These are phyloP conservation scores for Erebia aethiops DNA, from an alignment of 2,888 invertebrate species.

Conservation along the genomic window DNA sequence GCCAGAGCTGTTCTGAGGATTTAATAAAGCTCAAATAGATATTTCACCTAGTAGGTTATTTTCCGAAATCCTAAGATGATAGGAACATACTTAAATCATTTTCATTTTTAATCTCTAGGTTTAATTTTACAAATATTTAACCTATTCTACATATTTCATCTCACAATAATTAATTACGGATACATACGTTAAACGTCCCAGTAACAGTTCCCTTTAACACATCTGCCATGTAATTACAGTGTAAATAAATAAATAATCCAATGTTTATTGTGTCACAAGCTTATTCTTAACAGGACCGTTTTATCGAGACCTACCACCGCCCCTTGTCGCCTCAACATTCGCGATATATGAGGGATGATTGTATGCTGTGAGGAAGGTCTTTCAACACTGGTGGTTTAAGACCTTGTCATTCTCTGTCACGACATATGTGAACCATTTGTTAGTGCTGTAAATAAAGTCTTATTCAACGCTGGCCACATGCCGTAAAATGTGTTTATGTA, in stretches of 20 bases:
- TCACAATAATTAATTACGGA: constrained; percentile 1
- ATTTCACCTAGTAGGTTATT: too few species aligned
- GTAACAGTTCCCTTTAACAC: constrained; percentile 50
- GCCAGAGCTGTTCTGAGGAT: neutral
- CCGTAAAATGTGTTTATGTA: constrained; percentile 39
- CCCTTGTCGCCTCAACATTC: neutral
- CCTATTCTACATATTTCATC: neutral
- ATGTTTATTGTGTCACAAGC: constrained; percentile 75
- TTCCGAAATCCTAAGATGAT: too few species aligned
- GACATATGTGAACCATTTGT: constrained; percentile 78
- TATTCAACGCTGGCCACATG: constrained; percentile 65
- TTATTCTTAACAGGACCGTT: constrained; percentile 53
- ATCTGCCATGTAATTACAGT: constrained; percentile 71
- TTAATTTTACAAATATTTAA: neutral
- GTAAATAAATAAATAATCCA: constrained; percentile 72
- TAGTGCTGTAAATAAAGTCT: constrained; percentile 72
- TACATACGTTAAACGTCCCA: constrained; percentile 18
- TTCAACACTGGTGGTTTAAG: constrained; percentile 49
- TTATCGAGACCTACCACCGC: constrained; percentile 44
- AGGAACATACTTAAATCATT: too few species aligned
- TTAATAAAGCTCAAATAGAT: too few species aligned
- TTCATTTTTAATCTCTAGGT: too few species aligned
- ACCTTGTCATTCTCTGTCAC: constrained; percentile 75
- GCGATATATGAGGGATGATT: constrained; percentile 10
- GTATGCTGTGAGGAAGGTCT: constrained; percentile 20